Base-by-base conservation (phyloP, 2,888 invertebrate genomes). In the Phorcus lineatus region DNA sequence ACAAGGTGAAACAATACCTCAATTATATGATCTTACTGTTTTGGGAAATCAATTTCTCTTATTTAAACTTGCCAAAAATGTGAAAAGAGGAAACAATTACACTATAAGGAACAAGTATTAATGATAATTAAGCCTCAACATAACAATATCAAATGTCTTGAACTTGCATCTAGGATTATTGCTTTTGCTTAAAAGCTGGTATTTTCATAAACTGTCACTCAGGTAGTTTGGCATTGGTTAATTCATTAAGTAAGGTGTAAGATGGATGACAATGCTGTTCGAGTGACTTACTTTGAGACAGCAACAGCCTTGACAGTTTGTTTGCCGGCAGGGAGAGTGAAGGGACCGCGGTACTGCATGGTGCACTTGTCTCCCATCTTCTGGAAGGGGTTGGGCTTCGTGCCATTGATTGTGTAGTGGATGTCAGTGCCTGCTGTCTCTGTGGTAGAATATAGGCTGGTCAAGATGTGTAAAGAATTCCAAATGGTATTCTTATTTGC, bases 321-420 rank as follows among this genome's bases (percentile, higher is more conserved):
- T 85, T 92, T 92, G 6, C 93, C 93, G 17, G 90, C 88, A 1
- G 92, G 92, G 7, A 93, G 84, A 3, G 90, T 90, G 82, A 93
- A 93, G 3, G 93, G 93, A 40, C 90, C 91, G 75, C 84, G 88
- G 84, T 93, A 93, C 78, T 90, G 89, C 83, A 90, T 87, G 0
- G 93, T 93, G 77, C 87, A 89, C 80, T 88, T 90, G 11, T 91
- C 91, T 22, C 89, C 90, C 66, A 91, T 89, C 70, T 86, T 86
- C 36, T 91, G 89, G 85, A 92, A 93, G 2, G 93, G 93, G 19
- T 93, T 91, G 22, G 93, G 93, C 78, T 92, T 93, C n/a, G 88
- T 87, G 17, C 93, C 93, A 91, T 93, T 92, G 40, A 92, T 88
- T 57, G 93, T 93, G 90, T 93, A 93, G 86, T 90, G 91, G 40